A percentile compares a stretch with the other conserved stretches of the same genome.
phyloP scores from a whole-genome alignment of 2,113 vertebrate genomes.

The Cinclus cinclus region DNA sequence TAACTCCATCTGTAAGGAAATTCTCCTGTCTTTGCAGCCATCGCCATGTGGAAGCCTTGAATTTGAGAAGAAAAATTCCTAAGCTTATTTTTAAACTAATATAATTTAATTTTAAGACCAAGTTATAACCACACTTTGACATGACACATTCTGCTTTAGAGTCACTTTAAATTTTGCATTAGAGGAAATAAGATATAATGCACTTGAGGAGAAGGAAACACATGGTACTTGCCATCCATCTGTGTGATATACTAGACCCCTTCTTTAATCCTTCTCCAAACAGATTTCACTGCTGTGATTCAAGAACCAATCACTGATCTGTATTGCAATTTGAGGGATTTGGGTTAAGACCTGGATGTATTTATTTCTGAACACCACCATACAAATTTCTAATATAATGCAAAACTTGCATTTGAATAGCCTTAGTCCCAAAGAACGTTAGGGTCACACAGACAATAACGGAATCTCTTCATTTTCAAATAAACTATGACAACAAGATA shows the following conservation, averaged over 20 bases:
- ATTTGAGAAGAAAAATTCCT: not conserved
- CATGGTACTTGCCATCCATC: not conserved
- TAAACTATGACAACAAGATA: not conserved
- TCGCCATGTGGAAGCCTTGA: not conserved
- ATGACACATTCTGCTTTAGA: not conserved
- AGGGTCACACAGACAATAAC: not conserved
- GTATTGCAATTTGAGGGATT: not conserved
- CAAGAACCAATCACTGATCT: not conserved
- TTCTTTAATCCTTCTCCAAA: not conserved
- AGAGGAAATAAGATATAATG: not conserved
- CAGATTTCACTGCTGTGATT: not conserved
- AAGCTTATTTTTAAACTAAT: not conserved
- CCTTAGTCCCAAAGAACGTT: not conserved
- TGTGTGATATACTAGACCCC: not conserved
- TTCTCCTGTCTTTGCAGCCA: not conserved
- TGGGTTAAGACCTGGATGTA: not conserved
- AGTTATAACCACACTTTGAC: not conserved
- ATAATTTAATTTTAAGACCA: not conserved
- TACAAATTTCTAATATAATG: not conserved
- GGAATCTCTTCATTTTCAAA: not conserved
- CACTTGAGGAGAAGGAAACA: not conserved
- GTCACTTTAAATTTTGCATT: not conserved
- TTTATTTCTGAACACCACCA: not conserved
- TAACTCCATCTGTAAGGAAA: not conserved
- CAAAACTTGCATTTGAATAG: not conserved